Conservation (phyloP, 1,140 invertebrate genomes). For the Ceratosolen solmsi region DNA sequence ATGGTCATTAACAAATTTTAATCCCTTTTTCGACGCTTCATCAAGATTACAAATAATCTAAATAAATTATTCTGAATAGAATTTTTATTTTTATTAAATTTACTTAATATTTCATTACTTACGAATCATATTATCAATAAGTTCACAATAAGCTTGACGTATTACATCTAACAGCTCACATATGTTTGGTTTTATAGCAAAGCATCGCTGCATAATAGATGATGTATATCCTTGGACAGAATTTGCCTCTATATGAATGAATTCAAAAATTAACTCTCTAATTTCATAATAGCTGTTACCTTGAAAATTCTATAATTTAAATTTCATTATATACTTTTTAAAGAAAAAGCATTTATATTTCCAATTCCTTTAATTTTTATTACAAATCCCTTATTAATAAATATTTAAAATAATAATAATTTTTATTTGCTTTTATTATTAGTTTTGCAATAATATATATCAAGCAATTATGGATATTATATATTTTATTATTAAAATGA, state of each 20-base stretch:
- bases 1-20: no score
- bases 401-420: not conserved
- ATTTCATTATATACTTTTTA: no score
- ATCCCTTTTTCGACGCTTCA: no score
- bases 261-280: constrained; percentile 76
- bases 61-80: no score
- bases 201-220: constrained; percentile 85
- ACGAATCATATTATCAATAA: constrained; percentile 81
- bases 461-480: no score
- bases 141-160: constrained; percentile 84
- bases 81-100: no score
- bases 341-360: not conserved
- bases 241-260: constrained; percentile 83
- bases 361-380: not conserved
- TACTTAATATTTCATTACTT: no score
- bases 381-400: not conserved
- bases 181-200: constrained; percentile 85
- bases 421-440: no score
- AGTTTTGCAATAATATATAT: no score
- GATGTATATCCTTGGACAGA: constrained; percentile 80
- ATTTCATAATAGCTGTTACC: constrained; percentile 60
- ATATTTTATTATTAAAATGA: no score
- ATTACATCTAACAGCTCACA: constrained; percentile 85
- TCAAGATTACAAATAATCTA: no score
- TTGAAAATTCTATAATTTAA: not conserved